Conservation (phyloP, 2,797 vertebrate genomes). For the Manis pentadactyla region DNA sequence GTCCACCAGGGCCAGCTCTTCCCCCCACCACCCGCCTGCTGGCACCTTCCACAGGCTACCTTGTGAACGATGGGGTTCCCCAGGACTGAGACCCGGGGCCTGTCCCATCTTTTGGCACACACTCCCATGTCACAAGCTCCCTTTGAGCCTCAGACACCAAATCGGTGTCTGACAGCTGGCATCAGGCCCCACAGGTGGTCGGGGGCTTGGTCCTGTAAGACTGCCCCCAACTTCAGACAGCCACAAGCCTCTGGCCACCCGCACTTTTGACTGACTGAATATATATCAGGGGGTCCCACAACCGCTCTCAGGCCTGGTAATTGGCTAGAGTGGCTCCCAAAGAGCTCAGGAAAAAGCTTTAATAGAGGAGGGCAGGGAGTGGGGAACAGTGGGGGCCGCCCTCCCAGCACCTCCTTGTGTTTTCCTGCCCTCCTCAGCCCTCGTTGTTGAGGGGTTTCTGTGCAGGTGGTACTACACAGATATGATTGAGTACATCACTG, state of each 20-base stretch:
- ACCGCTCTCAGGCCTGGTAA: background rate
- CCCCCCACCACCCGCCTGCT: background rate
- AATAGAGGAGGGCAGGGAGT: background rate
- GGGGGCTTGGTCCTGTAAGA: background rate
- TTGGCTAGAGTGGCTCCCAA: background rate
- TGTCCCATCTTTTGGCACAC: background rate
- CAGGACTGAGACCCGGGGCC: background rate
- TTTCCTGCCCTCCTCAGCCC: too few species aligned
- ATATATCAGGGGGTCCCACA: background rate
- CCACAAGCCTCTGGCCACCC: background rate
- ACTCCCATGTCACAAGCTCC: background rate
- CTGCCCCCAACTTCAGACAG: background rate
- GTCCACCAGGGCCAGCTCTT: background rate
- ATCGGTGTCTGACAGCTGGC: background rate
- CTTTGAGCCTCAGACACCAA: too few species aligned
- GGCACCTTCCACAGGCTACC: background rate
- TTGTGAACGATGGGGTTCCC: background rate
- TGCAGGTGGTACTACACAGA: background rate
- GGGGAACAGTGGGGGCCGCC: background rate
- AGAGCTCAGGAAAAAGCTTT: background rate
- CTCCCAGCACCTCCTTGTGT: background rate
- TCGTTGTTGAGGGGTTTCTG: fast-evolving
- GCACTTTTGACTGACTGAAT: background rate
- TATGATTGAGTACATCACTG: background rate
- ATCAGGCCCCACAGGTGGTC: background rate